Conservation (phyloP, 2,888 invertebrate species). For the Tortricodes alternella region DNA sequence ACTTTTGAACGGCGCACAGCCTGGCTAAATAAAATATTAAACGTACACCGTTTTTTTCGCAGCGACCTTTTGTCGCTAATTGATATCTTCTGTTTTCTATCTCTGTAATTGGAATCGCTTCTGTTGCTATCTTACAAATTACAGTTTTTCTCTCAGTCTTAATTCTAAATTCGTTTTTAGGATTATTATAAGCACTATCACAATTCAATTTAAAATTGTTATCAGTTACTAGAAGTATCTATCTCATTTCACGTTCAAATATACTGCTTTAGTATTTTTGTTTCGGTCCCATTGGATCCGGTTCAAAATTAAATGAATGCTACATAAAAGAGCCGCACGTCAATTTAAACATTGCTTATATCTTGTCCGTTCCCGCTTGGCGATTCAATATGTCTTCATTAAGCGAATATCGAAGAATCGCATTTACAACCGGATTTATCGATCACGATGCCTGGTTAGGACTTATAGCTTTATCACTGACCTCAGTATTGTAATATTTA, state of each 20-base stretch:
- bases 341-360: slow-evolving; percentile 79
- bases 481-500: slow-evolving; percentile 48
- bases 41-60: slow-evolving; percentile 50
- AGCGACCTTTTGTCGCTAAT: slow-evolving; percentile 59
- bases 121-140: slow-evolving; percentile 26
- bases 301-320: slow-evolving; percentile 52
- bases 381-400: slow-evolving; percentile 83
- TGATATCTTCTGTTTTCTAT: slow-evolving; percentile 61
- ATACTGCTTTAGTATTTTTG: slow-evolving; percentile 1
- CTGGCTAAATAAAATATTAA: slow-evolving; percentile 73
- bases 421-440: slow-evolving; percentile 72
- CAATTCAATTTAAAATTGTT: neutral
- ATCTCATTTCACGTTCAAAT: neutral
- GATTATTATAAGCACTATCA: neutral
- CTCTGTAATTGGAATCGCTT: slow-evolving; percentile 53
- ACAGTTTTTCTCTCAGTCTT: no score
- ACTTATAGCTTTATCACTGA: slow-evolving; percentile 61
- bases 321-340: slow-evolving; percentile 70
- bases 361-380: slow-evolving; percentile 73
- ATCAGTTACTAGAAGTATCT: neutral
- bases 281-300: slow-evolving; percentile 7
- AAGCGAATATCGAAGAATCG: slow-evolving; percentile 76
- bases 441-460: slow-evolving; percentile 74
- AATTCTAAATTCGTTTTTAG: neutral
- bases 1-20: slow-evolving; percentile 59